Evolutionary conservation across 2,797 vertebrate genomes (phyloP).

Genomic region (Zalophus californianus): DNA sequence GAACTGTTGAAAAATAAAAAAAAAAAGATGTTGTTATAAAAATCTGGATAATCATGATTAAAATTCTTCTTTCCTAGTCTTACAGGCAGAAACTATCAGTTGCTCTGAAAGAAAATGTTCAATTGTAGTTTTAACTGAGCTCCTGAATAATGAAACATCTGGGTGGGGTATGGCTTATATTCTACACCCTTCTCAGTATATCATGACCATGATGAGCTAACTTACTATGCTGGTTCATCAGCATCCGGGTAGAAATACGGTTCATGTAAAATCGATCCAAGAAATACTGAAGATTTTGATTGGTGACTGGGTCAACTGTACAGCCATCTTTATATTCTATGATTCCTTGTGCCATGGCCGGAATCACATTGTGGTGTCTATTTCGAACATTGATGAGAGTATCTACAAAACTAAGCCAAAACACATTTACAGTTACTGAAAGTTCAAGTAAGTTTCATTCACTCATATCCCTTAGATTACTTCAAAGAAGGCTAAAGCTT

Average conservation of each 20-base stretch:
- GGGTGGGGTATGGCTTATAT: background rate
- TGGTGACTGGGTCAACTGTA: conserved; percentile 95
- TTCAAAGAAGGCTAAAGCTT: background rate
- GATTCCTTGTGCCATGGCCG: conserved; percentile 98
- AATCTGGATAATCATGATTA: background rate
- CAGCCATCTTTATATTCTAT: conserved; percentile 97
- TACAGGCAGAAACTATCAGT: too few species aligned
- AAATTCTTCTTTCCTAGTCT: background rate
- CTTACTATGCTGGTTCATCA: conserved; percentile 99
- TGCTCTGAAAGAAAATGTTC: too few species aligned
- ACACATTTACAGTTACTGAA: conserved; percentile 34
- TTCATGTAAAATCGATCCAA: conserved; percentile 99
- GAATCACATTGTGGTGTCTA: conserved; percentile 96
- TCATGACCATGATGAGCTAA: conserved; percentile 37
- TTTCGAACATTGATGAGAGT: conserved; percentile 94
- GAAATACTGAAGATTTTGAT: conserved; percentile 99
- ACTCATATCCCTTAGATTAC: background rate
- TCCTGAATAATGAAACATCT: background rate
- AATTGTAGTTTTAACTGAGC: background rate
- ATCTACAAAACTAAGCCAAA: conserved; percentile 93
- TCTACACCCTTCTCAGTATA: background rate
- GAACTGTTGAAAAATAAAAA: conserved; percentile 88
- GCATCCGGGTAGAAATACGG: conserved; percentile 98
- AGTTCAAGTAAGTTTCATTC: background rate
- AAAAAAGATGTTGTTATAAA: background rate